These are phyloP conservation scores for Adoxophyes honmai DNA, from an alignment of 1,140 invertebrate genomes.

Conservation along the genomic window DNA sequence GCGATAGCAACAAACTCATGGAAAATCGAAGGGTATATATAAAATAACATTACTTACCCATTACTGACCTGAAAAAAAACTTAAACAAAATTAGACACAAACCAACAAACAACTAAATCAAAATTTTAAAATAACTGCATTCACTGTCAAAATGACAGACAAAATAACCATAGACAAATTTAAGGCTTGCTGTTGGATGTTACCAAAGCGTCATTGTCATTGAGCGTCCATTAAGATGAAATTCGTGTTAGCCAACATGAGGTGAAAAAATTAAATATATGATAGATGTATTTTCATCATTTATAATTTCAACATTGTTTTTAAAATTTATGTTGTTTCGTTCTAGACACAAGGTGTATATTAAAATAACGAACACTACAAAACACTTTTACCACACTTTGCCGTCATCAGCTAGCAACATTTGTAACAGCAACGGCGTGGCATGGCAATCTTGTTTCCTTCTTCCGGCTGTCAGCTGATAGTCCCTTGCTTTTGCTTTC, in stretches of 20 bases:
- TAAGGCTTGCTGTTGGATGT: not conserved
- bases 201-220: not conserved
- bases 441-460: conserved; percentile 35
- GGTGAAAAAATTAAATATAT: not conserved
- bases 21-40: too few species aligned
- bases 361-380: too few species aligned
- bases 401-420: conserved; percentile 18
- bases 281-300: not conserved
- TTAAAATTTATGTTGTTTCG: too few species aligned
- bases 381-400: too few species aligned
- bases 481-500: conserved; percentile 62
- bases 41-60: conserved; percentile 36
- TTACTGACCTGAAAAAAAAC: conserved; percentile 45
- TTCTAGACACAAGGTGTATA: too few species aligned
- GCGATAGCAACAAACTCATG: too few species aligned
- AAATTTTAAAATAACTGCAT: conserved; percentile 37
- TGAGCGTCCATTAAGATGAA: too few species aligned
- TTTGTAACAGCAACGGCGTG: not conserved
- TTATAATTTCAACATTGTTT: too few species aligned
- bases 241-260: too few species aligned
- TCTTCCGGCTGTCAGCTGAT: conserved; percentile 75
- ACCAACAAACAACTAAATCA: conserved; percentile 31
- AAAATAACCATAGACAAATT: conserved; percentile 10
- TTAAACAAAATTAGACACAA: conserved; percentile 17
- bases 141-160: not conserved